phyloP scores from a whole-genome alignment of 2,888 invertebrate genomes.

The Philereme vetulata region DNA sequence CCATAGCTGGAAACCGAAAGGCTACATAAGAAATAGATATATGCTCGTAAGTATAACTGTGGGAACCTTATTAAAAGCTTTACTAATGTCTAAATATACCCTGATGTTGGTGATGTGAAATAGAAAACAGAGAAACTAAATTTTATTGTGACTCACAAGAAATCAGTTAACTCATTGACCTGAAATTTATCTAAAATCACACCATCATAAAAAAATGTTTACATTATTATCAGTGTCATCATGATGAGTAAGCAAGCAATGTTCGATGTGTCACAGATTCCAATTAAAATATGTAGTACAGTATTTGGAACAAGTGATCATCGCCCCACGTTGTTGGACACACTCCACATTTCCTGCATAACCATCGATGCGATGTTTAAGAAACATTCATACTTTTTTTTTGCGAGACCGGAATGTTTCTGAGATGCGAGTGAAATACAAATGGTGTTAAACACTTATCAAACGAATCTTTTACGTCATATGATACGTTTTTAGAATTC shows the following conservation, averaged over 20 bases:
- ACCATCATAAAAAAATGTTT: slow-evolving; percentile 16
- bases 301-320: slow-evolving; percentile 31
- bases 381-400: slow-evolving; percentile 27
- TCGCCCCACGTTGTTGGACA: slow-evolving; percentile 45
- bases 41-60: slow-evolving; percentile 25
- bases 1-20: slow-evolving; percentile 87
- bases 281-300: slow-evolving; percentile 31
- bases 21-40: slow-evolving; percentile 29
- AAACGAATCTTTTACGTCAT: slow-evolving; percentile 18
- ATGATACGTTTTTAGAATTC: slow-evolving; percentile 7
- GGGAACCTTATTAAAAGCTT: slow-evolving; percentile 13
- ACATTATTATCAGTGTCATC: slow-evolving; percentile 25
- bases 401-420: slow-evolving; percentile 14
- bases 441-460: slow-evolving; percentile 20
- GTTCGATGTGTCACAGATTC: slow-evolving; percentile 41
- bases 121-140: not conserved
- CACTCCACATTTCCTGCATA: slow-evolving; percentile 43
- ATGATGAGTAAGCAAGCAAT: slow-evolving; percentile 32
- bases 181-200: slow-evolving; percentile 13
- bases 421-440: slow-evolving; percentile 17
- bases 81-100: slow-evolving; percentile 8
- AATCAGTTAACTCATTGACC: slow-evolving; percentile 19
- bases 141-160: slow-evolving; percentile 8
- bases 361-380: slow-evolving; percentile 28
- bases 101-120: slow-evolving; percentile 4